Evolutionary conservation across 1,140 invertebrate species (phyloP).

Genomic region (Drosophila sturtevanti): DNA sequence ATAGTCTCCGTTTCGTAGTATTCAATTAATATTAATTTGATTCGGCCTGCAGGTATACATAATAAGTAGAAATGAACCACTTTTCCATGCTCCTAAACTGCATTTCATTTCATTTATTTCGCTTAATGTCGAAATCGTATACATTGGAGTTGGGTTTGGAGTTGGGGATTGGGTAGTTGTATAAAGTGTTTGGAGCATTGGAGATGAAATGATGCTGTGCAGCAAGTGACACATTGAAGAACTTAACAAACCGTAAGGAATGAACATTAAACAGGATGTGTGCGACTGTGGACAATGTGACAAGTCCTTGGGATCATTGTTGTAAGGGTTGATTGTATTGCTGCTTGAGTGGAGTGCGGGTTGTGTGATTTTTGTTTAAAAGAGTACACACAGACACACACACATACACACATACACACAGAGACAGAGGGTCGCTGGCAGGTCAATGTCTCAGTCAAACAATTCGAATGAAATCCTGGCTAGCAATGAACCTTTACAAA

Average conservation of each 20-base stretch:
- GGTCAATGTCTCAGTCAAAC: slow-evolving; percentile 59
- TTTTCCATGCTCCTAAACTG: neutral
- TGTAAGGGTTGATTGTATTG: slow-evolving; percentile 57
- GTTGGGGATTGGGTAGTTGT: neutral
- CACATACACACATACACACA: no score
- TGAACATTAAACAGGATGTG: slow-evolving; percentile 70
- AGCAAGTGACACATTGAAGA: slow-evolving; percentile 66
- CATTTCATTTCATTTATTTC: slow-evolving; percentile 16
- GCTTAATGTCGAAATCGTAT: neutral
- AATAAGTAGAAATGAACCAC: neutral
- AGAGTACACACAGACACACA: neutral
- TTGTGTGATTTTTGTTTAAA: slow-evolving; percentile 13
- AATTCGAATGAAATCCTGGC: slow-evolving; percentile 57
- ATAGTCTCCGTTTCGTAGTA: slow-evolving; percentile 6
- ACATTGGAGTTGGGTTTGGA: neutral
- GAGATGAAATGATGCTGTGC: slow-evolving; percentile 35
- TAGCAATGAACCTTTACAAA: slow-evolving; percentile 65
- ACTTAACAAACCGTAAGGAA: slow-evolving; percentile 76
- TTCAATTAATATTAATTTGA: slow-evolving; percentile 60
- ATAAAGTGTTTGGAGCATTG: slow-evolving; percentile 4
- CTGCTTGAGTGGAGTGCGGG: slow-evolving; percentile 46
- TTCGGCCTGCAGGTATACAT: neutral
- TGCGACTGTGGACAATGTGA: slow-evolving; percentile 46
- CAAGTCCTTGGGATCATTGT: slow-evolving; percentile 12
- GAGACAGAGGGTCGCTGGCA: slow-evolving; percentile 60